These are phyloP conservation scores for Drosophila limbata DNA, from an alignment of 2,888 invertebrate genomes.

Conservation along the genomic window DNA sequence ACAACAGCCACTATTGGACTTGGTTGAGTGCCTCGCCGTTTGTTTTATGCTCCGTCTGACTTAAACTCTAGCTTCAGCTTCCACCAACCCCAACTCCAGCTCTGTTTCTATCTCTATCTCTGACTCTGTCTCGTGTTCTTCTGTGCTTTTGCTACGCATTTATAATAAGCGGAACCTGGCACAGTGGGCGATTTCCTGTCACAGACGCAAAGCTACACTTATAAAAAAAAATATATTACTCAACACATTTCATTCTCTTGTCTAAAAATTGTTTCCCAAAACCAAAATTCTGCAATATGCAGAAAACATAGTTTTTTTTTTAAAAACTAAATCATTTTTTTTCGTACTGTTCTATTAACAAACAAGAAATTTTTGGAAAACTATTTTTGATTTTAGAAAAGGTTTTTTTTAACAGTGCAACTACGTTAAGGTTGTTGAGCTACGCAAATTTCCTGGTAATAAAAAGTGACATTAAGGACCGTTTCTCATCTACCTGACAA, in stretches of 20 bases:
- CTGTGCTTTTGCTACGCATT: conserved; percentile 69
- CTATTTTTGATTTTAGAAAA: too few relatives aligned
- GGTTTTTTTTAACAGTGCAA: too few relatives aligned
- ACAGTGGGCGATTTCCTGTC: conserved; percentile 68
- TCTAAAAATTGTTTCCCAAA: too few relatives aligned
- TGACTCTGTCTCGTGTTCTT: conserved; percentile 43
- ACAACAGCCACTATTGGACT: conserved; percentile 63
- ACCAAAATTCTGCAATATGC: not conserved
- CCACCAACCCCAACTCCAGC: conserved; percentile 19
- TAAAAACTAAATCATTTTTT: too few relatives aligned
- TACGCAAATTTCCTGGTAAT: conserved; percentile 21
- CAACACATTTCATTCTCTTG: too few relatives aligned
- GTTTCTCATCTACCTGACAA: not conserved
- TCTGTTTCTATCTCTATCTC: conserved; percentile 24
- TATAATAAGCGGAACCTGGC: conserved; percentile 71
- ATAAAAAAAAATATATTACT: too few relatives aligned
- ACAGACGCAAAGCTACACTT: conserved; percentile 3
- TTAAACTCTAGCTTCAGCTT: conserved; percentile 45
- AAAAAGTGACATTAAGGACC: conserved; percentile 13
- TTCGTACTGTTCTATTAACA: too few relatives aligned
- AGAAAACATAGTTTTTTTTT: too few relatives aligned
- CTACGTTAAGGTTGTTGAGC: not conserved
- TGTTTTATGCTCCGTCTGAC: conserved; percentile 76
- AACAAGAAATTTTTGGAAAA: too few relatives aligned
- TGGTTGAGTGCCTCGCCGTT: conserved; percentile 78